Evolutionary conservation across 1,140 invertebrate species (phyloP), one percentile per base, ranked within the genome.

Genomic region (Centruroides sculpturatus): DNA sequence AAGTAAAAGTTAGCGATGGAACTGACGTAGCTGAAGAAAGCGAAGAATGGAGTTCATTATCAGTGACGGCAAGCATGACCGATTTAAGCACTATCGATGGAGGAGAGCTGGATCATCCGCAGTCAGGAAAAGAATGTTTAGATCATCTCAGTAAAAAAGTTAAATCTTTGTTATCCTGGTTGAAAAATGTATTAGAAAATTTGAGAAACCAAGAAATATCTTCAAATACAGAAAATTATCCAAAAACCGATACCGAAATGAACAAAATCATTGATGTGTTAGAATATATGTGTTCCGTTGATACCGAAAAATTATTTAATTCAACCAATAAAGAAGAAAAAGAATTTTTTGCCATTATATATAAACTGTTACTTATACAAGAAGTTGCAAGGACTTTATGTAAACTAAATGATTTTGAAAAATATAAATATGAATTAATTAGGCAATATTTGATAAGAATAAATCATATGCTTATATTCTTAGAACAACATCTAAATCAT

Each of bases 11-110:
- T 13, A 23, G 23, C 35, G 50, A 41, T 3, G 41, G 41, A 41
- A 41, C 41, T 3, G 41, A 41, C 8, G 50, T 51, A 13, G 8
- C 41, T 3, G 51, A 53, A 53, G 51, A 53, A 36, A 53, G 35
- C 3, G 64, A 65, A 49, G 59, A 62, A 12, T 65, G 64, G 64
- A 65, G 60, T 54, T 61, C 57, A n/a, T 47, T 65, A 10, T 65
- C 64, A 8, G 9, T 65, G 10, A 57, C 64, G 7, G 53, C 60
- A 3, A 65, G 64, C 36, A 62, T 65, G 60, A 60, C 64, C 11
- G 64, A 65, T 41, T 53, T 65, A 11, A 52, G 55, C 13, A 60
- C n/a, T 50, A 5, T 57, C 4, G 57, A 55, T 35, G 47, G 4
- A 13, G 7, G 10, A 23, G 36, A 49, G 34, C 35, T 48, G 6